Base-by-base conservation (phyloP, 92 coral and sea anemone genomes). In the Heliopora coerulea region DNA sequence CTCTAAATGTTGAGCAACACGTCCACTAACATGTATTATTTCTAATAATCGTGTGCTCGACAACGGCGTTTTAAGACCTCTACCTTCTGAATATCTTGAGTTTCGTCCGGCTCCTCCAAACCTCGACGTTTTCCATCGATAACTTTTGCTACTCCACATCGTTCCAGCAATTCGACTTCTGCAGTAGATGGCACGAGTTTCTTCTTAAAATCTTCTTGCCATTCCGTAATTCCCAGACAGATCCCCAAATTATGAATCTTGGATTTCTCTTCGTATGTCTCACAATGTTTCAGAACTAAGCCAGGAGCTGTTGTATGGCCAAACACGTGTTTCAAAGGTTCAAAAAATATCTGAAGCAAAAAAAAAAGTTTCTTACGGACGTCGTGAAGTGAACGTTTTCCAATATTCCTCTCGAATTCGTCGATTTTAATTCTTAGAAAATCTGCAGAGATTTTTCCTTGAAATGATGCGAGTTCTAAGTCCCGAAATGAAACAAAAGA, bases 171-270 rank as follows among this genome's bases (percentile, higher is more conserved):
- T 19, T 56, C 74, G 41, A 33, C 39, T 18, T 0, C 14, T 46
- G 57, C 42, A 11, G 28, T 9, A 28, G 25, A 42, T 0, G 32
- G 32, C 23, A 42, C 58, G 19, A 66, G 52, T 66, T 66, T 66
- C 40, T 24, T 48, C 28, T 79, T 83, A 63, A 91, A 91, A 79
- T 91, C 89, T 32, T 88, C 86, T 64, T 60, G 74, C 96, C 91
- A 91, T 28, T 88, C 84, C 17, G 70, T 86, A 20, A 86, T 62
- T 2, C 97, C 97, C n/a, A 91, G 87, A 27, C 57, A 64, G 26
- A 91, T 75, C 30, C 97, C 97, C 30, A 91, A 68, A 40, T 52
- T 87, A 62, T 91, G 97, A 49, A 91, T 85, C 27, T 72, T 68
- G 61, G 82, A 77, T 25, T 83, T 87, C 78, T 91, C 91, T 37